A percentile compares a stretch with the other conserved stretches of the same genome.
Evolutionary conservation across 2,888 invertebrate genomes (phyloP).

Genomic region (Cantharis nigra): DNA sequence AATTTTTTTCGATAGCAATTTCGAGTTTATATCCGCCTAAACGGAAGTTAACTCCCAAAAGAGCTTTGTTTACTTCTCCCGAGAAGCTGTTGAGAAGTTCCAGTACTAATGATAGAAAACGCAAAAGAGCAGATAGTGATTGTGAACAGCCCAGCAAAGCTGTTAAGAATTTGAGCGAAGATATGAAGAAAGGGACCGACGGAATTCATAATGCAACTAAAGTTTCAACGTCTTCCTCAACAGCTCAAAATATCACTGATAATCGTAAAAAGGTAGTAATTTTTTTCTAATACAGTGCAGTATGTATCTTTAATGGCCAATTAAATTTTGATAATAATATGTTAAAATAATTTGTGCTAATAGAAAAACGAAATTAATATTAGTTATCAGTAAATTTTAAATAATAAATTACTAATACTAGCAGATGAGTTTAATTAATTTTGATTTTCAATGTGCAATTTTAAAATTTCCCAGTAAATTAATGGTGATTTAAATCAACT

Average conservation of each 20-base stretch:
- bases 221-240: neutral
- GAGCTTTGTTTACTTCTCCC: constrained; percentile 69
- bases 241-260: constrained; percentile 61
- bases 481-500: neutral
- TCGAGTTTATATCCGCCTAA: constrained; percentile 47
- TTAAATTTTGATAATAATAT: too few relatives aligned
- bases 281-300: neutral
- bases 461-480: too few relatives aligned
- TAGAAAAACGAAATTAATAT: too few relatives aligned
- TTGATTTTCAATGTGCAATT: too few relatives aligned
- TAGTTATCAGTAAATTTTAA: too few relatives aligned
- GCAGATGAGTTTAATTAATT: too few relatives aligned
- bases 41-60: constrained; percentile 59
- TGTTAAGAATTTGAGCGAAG: constrained; percentile 64
- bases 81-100: constrained; percentile 48
- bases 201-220: constrained; percentile 25
- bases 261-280: constrained; percentile 65
- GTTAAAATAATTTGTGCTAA: too few relatives aligned
- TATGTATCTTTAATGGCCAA: too few relatives aligned
- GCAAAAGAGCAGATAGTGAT: constrained; percentile 57
- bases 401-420: too few relatives aligned
- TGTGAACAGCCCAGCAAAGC: constrained; percentile 55
- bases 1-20: constrained; percentile 26
- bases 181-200: constrained; percentile 52
- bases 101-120: constrained; percentile 52